phyloP scores from a whole-genome alignment of 2,797 vertebrate species.

The Manis crassicaudata region DNA sequence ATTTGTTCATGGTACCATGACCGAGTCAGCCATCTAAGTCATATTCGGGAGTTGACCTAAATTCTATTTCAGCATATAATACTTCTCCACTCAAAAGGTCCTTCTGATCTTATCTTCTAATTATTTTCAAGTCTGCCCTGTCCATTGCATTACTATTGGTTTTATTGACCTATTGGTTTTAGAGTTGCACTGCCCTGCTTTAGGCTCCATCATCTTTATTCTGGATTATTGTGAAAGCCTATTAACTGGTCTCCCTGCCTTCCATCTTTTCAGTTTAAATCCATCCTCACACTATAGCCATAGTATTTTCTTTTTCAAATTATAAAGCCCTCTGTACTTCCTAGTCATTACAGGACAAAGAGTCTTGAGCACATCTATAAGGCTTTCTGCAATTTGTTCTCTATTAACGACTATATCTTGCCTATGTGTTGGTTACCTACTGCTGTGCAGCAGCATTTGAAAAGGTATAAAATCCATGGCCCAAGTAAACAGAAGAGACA shows the following conservation, averaged over 20 bases:
- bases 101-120: not conserved
- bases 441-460: not conserved
- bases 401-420: not conserved
- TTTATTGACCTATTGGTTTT: no score
- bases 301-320: not conserved
- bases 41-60: not conserved
- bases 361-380: not conserved
- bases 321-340: not conserved
- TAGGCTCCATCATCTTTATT: not conserved
- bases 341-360: not conserved
- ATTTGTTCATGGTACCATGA: not conserved
- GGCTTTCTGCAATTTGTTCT: not conserved
- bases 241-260: not conserved
- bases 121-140: not conserved
- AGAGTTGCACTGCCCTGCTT: not conserved
- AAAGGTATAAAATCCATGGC: not conserved
- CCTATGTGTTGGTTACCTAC: not conserved
- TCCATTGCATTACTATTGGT: not conserved
- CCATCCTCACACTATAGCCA: not conserved
- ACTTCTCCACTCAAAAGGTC: not conserved
- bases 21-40: not conserved
- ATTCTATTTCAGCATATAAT: not conserved
- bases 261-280: not conserved
- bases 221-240: not conserved
- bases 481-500: not conserved